A percentile compares a stretch with the other conserved stretches of the same genome.
Evolutionary conservation across 2,113 vertebrate genomes (phyloP).

Genomic region (Oncorhynchus tshawytscha): DNA sequence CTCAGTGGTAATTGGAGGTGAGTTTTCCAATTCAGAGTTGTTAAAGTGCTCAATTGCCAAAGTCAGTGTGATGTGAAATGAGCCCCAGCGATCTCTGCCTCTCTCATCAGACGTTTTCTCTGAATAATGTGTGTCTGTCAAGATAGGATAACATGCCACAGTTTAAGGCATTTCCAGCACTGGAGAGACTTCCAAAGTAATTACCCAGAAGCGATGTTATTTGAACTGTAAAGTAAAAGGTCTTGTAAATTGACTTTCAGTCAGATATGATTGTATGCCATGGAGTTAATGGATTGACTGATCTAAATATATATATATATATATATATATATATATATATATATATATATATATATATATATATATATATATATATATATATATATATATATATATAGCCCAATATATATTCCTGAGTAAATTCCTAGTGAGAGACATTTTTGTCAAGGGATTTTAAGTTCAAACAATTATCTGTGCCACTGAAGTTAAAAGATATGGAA

Average conservation of each 20-base stretch:
- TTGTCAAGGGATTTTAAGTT: neutral
- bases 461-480: neutral
- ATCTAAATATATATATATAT: neutral
- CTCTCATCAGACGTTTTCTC: constrained; percentile 8
- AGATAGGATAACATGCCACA: constrained; percentile 6
- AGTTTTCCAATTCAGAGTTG: constrained; percentile 12
- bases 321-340: too few relatives aligned
- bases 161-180: neutral
- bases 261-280: constrained; percentile 19
- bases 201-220: constrained; percentile 13
- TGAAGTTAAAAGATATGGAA: neutral
- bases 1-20: constrained; percentile 61
- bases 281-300: constrained; percentile 11
- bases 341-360: neutral
- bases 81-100: constrained; percentile 18
- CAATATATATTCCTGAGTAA: neutral
- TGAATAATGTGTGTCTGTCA: constrained; percentile 16
- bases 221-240: constrained; percentile 19
- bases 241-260: constrained; percentile 22
- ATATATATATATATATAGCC: neutral
- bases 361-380: neutral
- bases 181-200: constrained; percentile 18
- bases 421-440: neutral
- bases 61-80: constrained; percentile 34
- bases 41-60: constrained; percentile 16